Evolutionary conservation across 2,797 vertebrate genomes (phyloP).

Genomic region (Menidia menidia): DNA sequence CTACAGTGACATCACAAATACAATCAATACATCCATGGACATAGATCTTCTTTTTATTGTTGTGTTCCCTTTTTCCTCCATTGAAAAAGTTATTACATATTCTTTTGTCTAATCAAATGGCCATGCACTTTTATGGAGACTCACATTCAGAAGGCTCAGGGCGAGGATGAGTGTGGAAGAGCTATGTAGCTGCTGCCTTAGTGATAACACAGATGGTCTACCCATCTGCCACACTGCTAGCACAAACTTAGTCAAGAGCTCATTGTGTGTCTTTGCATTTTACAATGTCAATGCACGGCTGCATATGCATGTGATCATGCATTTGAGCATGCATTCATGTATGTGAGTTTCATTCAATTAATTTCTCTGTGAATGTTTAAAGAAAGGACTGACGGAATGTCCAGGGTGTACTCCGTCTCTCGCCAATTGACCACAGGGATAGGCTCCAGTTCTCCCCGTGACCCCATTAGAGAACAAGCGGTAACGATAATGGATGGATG

Average conservation of each 20-base stretch:
- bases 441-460: too few species aligned
- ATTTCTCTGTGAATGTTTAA: constrained; percentile 10
- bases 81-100: too few species aligned
- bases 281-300: constrained; percentile 20
- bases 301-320: constrained; percentile 3
- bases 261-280: constrained; percentile 40
- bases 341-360: constrained; percentile 13
- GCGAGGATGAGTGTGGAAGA: constrained; percentile 35
- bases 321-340: not conserved
- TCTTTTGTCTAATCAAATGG: too few species aligned
- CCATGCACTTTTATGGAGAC: too few species aligned
- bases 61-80: too few species aligned
- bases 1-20: constrained; percentile 20
- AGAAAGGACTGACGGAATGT: not conserved
- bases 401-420: too few species aligned
- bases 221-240: constrained; percentile 65
- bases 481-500: too few species aligned
- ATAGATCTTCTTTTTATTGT: not conserved
- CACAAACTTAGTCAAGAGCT: constrained; percentile 60
- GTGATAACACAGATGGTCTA: constrained; percentile 69
- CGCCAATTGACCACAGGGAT: too few species aligned
- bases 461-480: too few species aligned
- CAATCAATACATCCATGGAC: too few species aligned
- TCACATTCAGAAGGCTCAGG: constrained; percentile 37
- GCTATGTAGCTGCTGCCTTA: constrained; percentile 47